These are phyloP conservation scores for Colletes gigas DNA, from an alignment of 1,140 invertebrate species.

Conservation along the genomic window DNA sequence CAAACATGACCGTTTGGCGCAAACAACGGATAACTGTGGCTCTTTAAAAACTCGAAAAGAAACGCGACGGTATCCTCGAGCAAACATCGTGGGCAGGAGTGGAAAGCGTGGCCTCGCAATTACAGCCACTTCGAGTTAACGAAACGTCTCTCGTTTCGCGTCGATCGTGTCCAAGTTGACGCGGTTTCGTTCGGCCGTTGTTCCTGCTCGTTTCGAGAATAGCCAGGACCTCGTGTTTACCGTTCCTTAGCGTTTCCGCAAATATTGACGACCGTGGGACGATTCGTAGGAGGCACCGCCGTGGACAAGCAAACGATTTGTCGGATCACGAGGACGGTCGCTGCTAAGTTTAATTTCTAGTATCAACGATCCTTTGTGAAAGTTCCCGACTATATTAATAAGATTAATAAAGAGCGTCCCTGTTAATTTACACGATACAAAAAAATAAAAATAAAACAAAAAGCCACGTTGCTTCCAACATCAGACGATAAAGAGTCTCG, in stretches of 20 bases:
- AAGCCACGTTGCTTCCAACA: too few species aligned
- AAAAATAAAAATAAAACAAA: too few species aligned
- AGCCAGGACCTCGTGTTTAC: constrained; percentile 47
- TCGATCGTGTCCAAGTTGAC: background rate
- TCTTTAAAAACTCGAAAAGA: background rate
- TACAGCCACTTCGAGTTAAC: background rate
- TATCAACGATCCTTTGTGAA: too few species aligned
- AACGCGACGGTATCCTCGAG: background rate
- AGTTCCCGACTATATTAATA: too few species aligned
- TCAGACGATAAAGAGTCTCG: too few species aligned
- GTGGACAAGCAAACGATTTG: constrained; percentile 5
- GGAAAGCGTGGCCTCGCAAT: constrained; percentile 25
- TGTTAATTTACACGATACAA: too few species aligned
- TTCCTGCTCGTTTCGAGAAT: background rate
- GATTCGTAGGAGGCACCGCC: constrained; percentile 54
- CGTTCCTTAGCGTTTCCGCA: constrained; percentile 60
- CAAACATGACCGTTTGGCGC: background rate
- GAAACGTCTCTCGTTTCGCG: background rate
- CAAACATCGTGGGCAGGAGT: constrained; percentile 26
- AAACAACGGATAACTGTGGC: background rate
- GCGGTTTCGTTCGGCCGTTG: background rate
- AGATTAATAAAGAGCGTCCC: too few species aligned
- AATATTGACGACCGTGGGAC: constrained; percentile 73
- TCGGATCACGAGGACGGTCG: background rate
- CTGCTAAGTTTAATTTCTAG: too few species aligned